These are phyloP conservation scores for Gnathonemus longibarbis DNA, from an alignment of 2,113 vertebrate genomes.

Conservation along the genomic window DNA sequence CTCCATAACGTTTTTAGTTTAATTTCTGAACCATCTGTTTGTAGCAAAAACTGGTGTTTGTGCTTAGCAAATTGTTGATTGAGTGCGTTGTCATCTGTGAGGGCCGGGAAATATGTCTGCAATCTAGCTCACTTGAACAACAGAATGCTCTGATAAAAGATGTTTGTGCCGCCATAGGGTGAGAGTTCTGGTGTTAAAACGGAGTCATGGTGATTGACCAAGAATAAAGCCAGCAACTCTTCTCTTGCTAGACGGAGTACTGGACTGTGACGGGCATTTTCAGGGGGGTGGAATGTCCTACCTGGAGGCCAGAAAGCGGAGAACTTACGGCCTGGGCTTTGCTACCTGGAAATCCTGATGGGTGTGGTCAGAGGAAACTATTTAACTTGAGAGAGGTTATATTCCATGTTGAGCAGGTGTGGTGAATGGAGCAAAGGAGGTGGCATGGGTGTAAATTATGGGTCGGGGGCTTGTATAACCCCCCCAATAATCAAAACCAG, in stretches of 20 bases:
- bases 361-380: background rate
- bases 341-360: background rate
- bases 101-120: background rate
- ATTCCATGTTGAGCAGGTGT: background rate
- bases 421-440: background rate
- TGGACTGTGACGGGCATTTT: background rate
- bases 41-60: background rate
- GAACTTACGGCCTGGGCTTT: background rate
- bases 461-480: background rate
- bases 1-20: background rate
- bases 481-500: background rate
- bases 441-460: background rate
- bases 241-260: background rate
- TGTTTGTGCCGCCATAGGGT: background rate
- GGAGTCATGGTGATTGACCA: background rate
- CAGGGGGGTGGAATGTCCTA: background rate
- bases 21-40: background rate
- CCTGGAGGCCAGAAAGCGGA: background rate
- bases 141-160: background rate
- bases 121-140: background rate
- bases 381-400: background rate
- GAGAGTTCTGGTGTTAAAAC: background rate
- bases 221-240: background rate
- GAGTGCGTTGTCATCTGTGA: background rate
- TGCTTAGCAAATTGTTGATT: background rate